Conservation (phyloP, 2,797 vertebrate genomes). For the Hemibagrus guttatus region DNA sequence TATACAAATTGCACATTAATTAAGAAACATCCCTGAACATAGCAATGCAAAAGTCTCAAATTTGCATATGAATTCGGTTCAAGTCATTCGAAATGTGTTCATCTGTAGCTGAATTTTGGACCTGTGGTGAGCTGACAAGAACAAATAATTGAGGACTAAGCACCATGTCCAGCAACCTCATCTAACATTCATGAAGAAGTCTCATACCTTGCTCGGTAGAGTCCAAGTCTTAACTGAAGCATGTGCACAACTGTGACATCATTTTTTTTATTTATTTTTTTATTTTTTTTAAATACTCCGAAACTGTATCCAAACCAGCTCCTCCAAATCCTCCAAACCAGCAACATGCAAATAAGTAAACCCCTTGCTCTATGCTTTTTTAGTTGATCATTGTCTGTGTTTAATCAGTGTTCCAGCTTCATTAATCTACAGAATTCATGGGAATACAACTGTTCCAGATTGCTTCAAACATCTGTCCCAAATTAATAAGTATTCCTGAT, state of each 20-base stretch:
- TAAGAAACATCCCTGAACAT: background rate
- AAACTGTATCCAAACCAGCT: no score
- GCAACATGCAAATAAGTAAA: background rate
- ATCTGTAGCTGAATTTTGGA: constrained; percentile 1
- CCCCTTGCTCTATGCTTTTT: background rate
- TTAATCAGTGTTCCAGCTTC: constrained; percentile 1
- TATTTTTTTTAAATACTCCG: constrained; percentile 8
- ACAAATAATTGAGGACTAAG: constrained; percentile 21
- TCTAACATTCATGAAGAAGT: constrained; percentile 31
- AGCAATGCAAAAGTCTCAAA: background rate
- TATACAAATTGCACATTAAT: background rate
- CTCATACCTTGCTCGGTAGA: background rate
- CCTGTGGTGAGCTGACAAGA: constrained; percentile 5
- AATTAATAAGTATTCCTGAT: constrained; percentile 3
- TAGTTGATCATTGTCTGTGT: background rate
- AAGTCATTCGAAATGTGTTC: background rate
- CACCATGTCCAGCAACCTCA: constrained; percentile 27
- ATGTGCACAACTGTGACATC: background rate
- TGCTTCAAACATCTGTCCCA: background rate
- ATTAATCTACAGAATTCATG: background rate
- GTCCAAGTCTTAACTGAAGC: background rate
- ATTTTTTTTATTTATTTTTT: no score
- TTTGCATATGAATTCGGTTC: constrained; percentile 2
- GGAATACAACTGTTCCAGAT: background rate
- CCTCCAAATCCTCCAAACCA: background rate